Evolutionary conservation across 2,113 vertebrate species (phyloP).

Genomic region (Sakesphorus luctuosus): DNA sequence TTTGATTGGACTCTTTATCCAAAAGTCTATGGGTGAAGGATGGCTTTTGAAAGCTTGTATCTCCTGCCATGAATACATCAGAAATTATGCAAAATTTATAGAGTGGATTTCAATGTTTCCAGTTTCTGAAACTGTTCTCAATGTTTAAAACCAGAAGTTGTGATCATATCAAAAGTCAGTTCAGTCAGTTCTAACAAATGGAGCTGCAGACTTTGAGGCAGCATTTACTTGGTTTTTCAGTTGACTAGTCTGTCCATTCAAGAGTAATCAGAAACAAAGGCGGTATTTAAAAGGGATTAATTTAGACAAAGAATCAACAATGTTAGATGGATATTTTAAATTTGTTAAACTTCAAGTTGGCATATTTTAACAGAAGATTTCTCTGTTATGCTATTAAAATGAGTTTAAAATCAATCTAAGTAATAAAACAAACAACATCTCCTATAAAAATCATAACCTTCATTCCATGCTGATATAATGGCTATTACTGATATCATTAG

Average conservation of each 20-base stretch:
- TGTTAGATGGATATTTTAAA: not conserved
- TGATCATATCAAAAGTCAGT: not conserved
- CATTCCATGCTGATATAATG: not conserved
- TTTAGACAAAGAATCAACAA: not conserved
- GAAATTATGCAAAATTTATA: not conserved
- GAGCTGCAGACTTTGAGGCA: not conserved
- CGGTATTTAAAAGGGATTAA: not conserved
- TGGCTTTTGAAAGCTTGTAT: not conserved
- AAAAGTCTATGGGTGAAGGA: not conserved
- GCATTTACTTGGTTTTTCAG: slow-evolving; percentile 23
- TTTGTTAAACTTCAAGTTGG: not conserved
- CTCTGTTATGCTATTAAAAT: not conserved
- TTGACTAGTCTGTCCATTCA: slow-evolving; percentile 8
- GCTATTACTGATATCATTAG: not conserved
- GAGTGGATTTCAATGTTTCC: not conserved
- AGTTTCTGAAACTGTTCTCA: not conserved
- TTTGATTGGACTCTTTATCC: not conserved
- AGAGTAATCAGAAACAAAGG: slow-evolving; percentile 31
- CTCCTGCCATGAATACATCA: not conserved
- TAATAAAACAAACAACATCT: not conserved
- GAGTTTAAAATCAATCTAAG: slow-evolving; percentile 12
- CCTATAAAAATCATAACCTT: not conserved
- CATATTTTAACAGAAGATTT: not conserved
- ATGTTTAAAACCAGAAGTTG: not conserved
- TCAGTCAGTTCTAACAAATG: slow-evolving; percentile 1